phyloP scores from a whole-genome alignment of 2,888 invertebrate species.

The Allacma fusca region DNA sequence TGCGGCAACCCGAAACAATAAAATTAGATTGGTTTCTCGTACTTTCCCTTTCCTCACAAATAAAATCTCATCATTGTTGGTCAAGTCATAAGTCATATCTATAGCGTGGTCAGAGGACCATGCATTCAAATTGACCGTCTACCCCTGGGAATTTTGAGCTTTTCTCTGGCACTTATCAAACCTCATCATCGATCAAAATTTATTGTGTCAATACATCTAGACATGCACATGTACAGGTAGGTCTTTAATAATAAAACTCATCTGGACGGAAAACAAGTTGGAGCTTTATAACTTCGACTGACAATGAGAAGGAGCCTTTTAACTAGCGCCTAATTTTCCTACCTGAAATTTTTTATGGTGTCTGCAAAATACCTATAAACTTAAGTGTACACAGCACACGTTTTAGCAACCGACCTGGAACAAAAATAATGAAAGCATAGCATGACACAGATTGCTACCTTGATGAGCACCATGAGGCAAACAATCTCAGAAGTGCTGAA shows the following conservation, averaged over 20 bases:
- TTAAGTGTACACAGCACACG: background rate
- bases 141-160: background rate
- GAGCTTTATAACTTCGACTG: too few relatives aligned
- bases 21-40: background rate
- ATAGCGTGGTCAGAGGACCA: background rate
- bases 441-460: constrained; percentile 22
- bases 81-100: background rate
- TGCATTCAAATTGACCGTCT: background rate
- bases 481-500: background rate
- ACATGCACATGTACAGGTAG: background rate
- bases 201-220: background rate
- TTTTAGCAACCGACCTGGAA: constrained; percentile 16
- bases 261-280: too few relatives aligned
- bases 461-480: background rate
- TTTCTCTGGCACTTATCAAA: background rate
- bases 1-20: background rate
- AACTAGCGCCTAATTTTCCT: too few relatives aligned
- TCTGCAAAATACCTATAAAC: too few relatives aligned
- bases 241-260: too few relatives aligned
- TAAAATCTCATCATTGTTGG: constrained; percentile 2
- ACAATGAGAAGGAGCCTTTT: too few relatives aligned
- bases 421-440: constrained; percentile 17
- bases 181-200: background rate
- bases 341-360: too few relatives aligned
- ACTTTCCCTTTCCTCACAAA: constrained; percentile 4